phyloP scores from a whole-genome alignment of 2,113 vertebrate species.

The Saccopteryx bilineata region DNA sequence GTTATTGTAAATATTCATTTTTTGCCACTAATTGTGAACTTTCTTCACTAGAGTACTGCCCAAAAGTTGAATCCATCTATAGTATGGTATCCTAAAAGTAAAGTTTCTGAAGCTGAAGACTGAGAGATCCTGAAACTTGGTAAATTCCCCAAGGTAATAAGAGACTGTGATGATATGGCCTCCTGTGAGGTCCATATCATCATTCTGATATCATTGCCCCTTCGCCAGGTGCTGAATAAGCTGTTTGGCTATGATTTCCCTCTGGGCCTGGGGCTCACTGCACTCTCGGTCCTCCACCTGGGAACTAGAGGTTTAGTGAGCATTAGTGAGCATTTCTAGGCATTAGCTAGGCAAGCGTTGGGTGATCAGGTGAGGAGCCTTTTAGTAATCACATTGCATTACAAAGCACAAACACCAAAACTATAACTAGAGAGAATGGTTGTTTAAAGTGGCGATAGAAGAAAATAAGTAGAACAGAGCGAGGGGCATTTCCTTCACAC shows the following conservation, averaged over 20 bases:
- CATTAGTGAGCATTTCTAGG: no score
- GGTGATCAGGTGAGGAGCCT: not conserved
- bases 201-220: rapidly evolving
- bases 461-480: not conserved
- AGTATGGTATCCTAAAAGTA: not conserved
- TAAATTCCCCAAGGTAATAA: not conserved
- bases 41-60: not conserved
- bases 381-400: not conserved
- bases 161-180: not conserved
- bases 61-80: not conserved
- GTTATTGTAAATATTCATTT: not conserved
- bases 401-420: not conserved
- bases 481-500: not conserved
- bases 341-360: not conserved
- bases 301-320: not conserved
- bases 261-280: not conserved
- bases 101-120: not conserved
- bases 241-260: not conserved
- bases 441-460: not conserved
- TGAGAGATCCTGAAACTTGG: not conserved
- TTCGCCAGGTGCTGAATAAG: not conserved
- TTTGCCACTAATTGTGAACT: not conserved
- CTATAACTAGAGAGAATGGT: not conserved
- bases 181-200: not conserved
- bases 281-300: not conserved